Evolutionary conservation across 2,113 vertebrate species (phyloP).

Genomic region (Leptodactylus fuscus): DNA sequence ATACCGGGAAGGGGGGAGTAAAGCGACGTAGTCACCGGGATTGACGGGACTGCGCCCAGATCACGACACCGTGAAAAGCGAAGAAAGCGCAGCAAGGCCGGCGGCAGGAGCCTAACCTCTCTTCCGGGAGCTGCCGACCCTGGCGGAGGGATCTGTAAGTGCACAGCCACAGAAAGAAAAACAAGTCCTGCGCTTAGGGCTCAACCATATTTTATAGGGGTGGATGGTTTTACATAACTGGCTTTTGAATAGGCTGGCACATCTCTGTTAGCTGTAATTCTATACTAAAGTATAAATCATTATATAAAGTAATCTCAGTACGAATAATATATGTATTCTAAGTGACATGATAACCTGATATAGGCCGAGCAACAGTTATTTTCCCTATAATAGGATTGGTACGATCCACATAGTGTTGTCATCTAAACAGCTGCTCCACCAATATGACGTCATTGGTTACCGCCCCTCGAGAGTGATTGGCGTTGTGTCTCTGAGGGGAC

Average conservation of each 20-base stretch:
- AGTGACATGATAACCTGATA: background rate
- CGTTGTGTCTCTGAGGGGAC: background rate
- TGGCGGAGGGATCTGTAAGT: conserved; percentile 52
- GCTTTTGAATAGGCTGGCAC: too few species aligned
- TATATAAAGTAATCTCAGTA: too few species aligned
- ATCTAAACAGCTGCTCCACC: conserved; percentile 51
- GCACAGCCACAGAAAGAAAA: conserved; percentile 43
- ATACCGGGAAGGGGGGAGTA: conserved; percentile 3
- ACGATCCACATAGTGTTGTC: background rate
- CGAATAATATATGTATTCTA: too few species aligned
- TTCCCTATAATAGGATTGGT: background rate
- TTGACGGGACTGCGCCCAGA: background rate
- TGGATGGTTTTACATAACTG: background rate
- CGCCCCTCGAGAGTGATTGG: conserved; percentile 33
- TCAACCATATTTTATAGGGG: background rate
- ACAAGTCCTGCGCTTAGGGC: conserved; percentile 30
- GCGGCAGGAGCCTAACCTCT: conserved; percentile 41
- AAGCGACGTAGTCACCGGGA: background rate
- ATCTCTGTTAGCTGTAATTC: background rate
- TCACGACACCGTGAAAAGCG: background rate
- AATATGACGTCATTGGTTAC: conserved; percentile 20
- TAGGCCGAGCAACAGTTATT: too few species aligned
- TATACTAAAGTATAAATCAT: background rate
- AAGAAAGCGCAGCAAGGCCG: conserved; percentile 29
- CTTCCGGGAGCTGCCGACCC: conserved; percentile 59